Conservation (phyloP, 2,113 vertebrate species). For the Bubo bubo region DNA sequence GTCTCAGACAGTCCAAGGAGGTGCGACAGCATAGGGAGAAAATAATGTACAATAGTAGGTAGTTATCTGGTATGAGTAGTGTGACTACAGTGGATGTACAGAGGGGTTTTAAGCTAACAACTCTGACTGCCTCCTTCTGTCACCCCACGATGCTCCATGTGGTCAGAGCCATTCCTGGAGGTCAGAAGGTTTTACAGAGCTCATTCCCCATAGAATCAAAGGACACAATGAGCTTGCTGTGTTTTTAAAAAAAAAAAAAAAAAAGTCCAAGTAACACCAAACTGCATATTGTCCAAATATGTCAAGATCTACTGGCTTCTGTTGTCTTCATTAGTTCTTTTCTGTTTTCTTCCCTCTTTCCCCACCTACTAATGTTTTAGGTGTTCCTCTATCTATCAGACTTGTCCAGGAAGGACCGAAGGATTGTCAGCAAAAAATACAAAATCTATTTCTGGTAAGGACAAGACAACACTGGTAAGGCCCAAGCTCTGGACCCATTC, state of each 20-base stretch:
- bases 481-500: neutral
- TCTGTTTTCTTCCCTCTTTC: neutral
- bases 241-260: neutral
- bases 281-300: neutral
- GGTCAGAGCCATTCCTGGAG: neutral
- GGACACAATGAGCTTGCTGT: neutral
- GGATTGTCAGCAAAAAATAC: slow-evolving; percentile 84
- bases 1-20: neutral
- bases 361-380: slow-evolving; percentile 35
- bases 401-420: slow-evolving; percentile 80
- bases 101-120: neutral
- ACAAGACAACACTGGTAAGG: neutral
- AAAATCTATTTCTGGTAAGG: slow-evolving; percentile 87
- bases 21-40: neutral
- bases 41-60: neutral
- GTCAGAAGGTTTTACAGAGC: neutral
- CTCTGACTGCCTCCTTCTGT: neutral
- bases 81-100: neutral
- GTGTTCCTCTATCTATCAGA: slow-evolving; percentile 82
- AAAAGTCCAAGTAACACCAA: neutral
- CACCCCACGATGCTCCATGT: neutral
- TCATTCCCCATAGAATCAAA: neutral
- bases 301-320: neutral
- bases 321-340: neutral
- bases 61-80: neutral